These are phyloP conservation scores for Halcyon chelicuti DNA, from an alignment of 2,797 vertebrate genomes.

Conservation along the genomic window DNA sequence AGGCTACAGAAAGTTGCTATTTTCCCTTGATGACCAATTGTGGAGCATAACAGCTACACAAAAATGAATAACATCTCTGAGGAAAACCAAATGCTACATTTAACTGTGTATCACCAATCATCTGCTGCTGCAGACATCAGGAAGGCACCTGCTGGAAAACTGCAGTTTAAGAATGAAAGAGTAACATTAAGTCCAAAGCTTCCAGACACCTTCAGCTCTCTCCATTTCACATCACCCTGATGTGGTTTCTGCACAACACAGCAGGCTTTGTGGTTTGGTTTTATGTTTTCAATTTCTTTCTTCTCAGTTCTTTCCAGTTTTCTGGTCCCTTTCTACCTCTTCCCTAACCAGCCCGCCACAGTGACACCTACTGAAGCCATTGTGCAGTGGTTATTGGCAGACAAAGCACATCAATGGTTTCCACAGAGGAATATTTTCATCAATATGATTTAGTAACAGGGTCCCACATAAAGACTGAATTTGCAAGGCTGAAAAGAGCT, in stretches of 20 bases:
- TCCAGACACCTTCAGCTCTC: background rate
- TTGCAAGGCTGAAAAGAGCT: background rate
- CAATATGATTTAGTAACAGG: background rate
- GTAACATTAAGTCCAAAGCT: background rate
- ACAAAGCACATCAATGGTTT: background rate
- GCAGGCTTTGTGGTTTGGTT: background rate
- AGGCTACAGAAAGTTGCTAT: background rate
- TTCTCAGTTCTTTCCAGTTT: background rate
- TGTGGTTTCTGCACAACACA: background rate
- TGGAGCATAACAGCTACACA: background rate
- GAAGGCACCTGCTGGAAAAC: background rate
- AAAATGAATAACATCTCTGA: background rate
- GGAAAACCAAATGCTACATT: background rate
- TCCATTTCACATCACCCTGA: background rate
- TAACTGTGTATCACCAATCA: background rate
- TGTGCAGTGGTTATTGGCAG: accelerated
- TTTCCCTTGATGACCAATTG: background rate
- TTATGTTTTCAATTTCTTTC: background rate
- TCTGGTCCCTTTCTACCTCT: background rate
- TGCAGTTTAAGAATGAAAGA: background rate
- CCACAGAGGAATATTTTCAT: background rate
- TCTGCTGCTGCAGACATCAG: background rate
- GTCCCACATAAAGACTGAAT: background rate
- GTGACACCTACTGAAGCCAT: background rate
- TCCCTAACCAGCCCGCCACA: background rate